These are phyloP conservation scores for Hydrozoanthus gracilis DNA, from an alignment of 92 coral and sea anemone species.

Conservation along the genomic window DNA sequence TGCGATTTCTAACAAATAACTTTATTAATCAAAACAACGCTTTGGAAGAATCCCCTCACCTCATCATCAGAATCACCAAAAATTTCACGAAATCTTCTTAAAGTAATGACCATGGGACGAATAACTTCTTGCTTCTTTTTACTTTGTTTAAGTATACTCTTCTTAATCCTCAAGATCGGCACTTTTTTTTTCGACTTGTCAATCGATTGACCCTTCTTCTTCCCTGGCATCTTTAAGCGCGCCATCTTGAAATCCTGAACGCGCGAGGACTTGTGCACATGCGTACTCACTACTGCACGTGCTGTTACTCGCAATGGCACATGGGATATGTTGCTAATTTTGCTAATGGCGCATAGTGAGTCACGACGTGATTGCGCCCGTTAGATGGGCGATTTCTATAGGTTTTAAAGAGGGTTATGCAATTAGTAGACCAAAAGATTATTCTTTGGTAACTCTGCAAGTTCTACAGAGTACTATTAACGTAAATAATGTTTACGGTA, in stretches of 20 bases:
- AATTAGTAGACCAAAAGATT: no score
- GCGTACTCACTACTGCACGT: slow-evolving; percentile 67
- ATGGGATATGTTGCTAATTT: slow-evolving; percentile 60
- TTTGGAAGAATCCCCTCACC: slow-evolving; percentile 70
- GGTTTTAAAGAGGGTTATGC: no score
- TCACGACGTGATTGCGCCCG: no score
- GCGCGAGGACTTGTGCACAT: slow-evolving; percentile 67
- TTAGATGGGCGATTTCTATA: no score
- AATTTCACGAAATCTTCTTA: slow-evolving; percentile 87
- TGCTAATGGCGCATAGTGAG: slow-evolving; percentile 8
- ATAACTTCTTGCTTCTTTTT: slow-evolving; percentile 48
- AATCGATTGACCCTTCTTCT: slow-evolving; percentile 69
- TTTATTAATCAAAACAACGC: slow-evolving; percentile 71
- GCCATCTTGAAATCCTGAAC: slow-evolving; percentile 87
- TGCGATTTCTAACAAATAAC: slow-evolving; percentile 14
- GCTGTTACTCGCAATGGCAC: slow-evolving; percentile 66
- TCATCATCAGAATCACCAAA: slow-evolving; percentile 99
- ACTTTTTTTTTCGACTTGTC: slow-evolving; percentile 62
- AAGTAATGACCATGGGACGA: slow-evolving; percentile 78
- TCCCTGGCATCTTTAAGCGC: slow-evolving; percentile 96
- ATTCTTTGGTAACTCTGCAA: no score
- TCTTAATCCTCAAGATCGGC: slow-evolving; percentile 62
- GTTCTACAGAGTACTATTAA: no score
- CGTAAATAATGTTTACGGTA: no score
- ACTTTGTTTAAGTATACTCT: slow-evolving; percentile 38